phyloP scores from a whole-genome alignment of 1,140 invertebrate species.

The Phortica variegata region DNA sequence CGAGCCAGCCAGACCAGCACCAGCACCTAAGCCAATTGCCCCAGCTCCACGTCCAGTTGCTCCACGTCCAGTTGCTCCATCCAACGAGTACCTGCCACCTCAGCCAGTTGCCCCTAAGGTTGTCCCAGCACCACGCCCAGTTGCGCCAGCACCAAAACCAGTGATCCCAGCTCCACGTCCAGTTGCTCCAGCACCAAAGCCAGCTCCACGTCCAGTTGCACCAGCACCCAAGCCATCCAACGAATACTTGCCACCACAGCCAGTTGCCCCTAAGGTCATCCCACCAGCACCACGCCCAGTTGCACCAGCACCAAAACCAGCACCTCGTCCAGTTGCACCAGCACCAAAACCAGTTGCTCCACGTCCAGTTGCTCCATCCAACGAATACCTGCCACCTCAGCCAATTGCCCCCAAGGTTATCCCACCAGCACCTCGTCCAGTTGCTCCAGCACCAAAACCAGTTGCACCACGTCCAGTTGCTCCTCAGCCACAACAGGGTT shows the following conservation, averaged over 20 bases:
- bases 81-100: conserved; percentile 7
- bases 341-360: conserved; percentile 17
- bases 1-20: conserved; percentile 8
- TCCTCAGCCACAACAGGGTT: conserved; percentile 32
- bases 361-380: conserved; percentile 17
- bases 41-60: conserved; percentile 10
- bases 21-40: conserved; percentile 10
- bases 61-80: conserved; percentile 5
- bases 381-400: conserved; percentile 9
- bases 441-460: conserved; percentile 1
- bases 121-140: background rate
- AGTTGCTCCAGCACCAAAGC: conserved; percentile 6
- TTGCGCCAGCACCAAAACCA: conserved; percentile 4
- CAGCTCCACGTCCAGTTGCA: conserved; percentile 16
- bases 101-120: conserved; percentile 5
- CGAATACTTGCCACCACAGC: conserved; percentile 10
- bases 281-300: conserved; percentile 24
- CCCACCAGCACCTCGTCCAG: background rate
- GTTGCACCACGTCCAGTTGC: background rate
- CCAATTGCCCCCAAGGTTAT: conserved; percentile 7
- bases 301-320: background rate
- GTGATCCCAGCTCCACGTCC: conserved; percentile 4
- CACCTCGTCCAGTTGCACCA: conserved; percentile 6
- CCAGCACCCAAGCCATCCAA: conserved; percentile 16
- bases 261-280: conserved; percentile 10